phyloP scores from a whole-genome alignment of 2,797 vertebrate genomes.

The Pangasius macronema region DNA sequence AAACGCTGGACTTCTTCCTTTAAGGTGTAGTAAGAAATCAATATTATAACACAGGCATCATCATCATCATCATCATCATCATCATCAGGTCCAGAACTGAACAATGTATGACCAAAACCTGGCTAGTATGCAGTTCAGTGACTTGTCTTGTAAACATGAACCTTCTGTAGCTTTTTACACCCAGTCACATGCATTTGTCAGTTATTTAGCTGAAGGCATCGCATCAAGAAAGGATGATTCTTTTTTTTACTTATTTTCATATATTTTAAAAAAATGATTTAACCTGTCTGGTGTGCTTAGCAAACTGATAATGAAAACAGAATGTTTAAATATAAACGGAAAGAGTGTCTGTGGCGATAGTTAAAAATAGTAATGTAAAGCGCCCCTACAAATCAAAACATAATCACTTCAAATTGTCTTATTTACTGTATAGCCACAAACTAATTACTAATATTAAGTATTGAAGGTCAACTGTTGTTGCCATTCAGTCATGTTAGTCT shows the following conservation, averaged over 20 bases:
- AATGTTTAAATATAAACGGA: background rate
- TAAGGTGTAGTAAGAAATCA: background rate
- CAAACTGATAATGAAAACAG: background rate
- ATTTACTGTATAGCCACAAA: background rate
- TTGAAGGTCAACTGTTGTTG: background rate
- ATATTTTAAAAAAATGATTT: background rate
- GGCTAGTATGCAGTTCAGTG: background rate
- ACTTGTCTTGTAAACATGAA: background rate
- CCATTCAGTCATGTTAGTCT: background rate
- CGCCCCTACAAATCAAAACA: background rate
- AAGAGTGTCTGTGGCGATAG: background rate
- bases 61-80: background rate
- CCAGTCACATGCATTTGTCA: too few relatives aligned
- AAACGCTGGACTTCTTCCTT: background rate
- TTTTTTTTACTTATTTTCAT: background rate
- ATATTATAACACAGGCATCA: background rate
- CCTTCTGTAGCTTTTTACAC: background rate
- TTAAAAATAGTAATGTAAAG: background rate
- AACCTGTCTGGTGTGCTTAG: background rate
- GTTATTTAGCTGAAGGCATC: background rate
- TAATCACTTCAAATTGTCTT: background rate
- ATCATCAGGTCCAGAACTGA: background rate
- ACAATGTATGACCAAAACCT: background rate
- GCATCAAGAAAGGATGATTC: background rate
- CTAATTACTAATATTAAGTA: background rate